A percentile compares a stretch with the other conserved stretches of the same genome.
phyloP scores from a whole-genome alignment of 1,140 invertebrate genomes.

The Drosophila varians region DNA sequence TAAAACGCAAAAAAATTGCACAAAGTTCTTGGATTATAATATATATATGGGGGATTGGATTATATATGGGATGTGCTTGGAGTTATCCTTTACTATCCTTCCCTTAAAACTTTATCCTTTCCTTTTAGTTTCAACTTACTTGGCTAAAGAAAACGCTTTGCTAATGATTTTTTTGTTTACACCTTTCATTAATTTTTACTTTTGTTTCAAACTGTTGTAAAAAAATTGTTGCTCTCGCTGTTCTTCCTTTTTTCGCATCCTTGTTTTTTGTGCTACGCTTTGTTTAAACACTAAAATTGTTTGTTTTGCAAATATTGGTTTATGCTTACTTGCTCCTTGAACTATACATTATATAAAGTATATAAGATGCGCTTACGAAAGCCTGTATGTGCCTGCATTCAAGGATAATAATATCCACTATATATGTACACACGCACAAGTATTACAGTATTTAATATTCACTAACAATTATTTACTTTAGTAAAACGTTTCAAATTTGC shows the following conservation, averaged over 20 bases:
- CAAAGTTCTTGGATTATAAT: background rate
- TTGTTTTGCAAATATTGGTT: conserved; percentile 48
- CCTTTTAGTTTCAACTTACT: conserved; percentile 33
- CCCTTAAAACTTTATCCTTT: conserved; percentile 3
- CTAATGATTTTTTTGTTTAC: conserved; percentile 51
- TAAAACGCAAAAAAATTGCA: conserved; percentile 27
- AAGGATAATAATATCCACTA: conserved; percentile 21
- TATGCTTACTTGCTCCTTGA: conserved; percentile 57
- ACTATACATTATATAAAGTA: conserved; percentile 75
- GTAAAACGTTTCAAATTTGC: conserved; percentile 80
- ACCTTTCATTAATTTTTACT: conserved; percentile 8
- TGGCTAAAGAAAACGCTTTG: conserved; percentile 66
- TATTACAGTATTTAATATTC: conserved; percentile 69
- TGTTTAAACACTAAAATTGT: conserved; percentile 58
- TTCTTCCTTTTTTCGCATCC: conserved; percentile 14
- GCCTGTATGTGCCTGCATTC: conserved; percentile 13
- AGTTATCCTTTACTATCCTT: background rate
- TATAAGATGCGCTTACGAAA: conserved; percentile 25
- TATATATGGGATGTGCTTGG: background rate
- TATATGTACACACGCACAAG: conserved; percentile 35
- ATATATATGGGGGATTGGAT: conserved; percentile 1
- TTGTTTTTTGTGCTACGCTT: conserved; percentile 68
- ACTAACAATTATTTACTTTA: conserved; percentile 82
- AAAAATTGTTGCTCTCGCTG: conserved; percentile 46
- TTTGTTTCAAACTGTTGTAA: conserved; percentile 44